Evolutionary conservation across 2,113 vertebrate genomes (phyloP), one percentile per base, ranked within the genome.

Genomic region (Athene cunicularia): DNA sequence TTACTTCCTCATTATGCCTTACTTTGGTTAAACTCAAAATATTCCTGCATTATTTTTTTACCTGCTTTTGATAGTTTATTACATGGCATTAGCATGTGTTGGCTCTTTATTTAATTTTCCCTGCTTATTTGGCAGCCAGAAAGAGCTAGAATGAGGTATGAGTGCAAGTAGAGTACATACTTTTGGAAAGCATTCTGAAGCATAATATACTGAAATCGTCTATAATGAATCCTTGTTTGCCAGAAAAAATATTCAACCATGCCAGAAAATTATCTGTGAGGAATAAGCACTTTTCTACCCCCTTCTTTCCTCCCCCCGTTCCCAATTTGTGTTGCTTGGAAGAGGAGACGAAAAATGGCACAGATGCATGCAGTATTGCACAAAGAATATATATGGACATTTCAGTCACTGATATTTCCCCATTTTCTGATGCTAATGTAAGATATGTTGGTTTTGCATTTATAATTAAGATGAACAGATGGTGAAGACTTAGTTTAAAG

Each of bases 401-500:
- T 97, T 97, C 97, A 97, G 81, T 97, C 94, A 95, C 97, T 98
- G 97, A 98, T 98, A 98, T 98, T 93, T 74, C 96, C 94, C 96
- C 96, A 98, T 98, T 98, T 98, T 98, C 98, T 98, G 97, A 98
- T 98, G 98, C 98, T 98, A 98, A 98, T 98, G 98, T 97, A 98
- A 98, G 98, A 98, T 98, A 98, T 95, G 97, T 97, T 97, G 97
- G 97, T 80, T 98, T 96, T 98, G 98, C 98, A 98, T 98, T 98
- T 98, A 98, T 98, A 98, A 98, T 98, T 98, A 97, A 95, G 97
- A 98, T 95, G 98, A 98, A 98, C 98, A 98, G 98, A 98, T 98
- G 98, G 98, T 50, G 71, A 97, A 97, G 98, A 98, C 87, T 96
- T 97, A 56, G 97, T 98, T 98, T 98, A 98, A 98, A 98, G 98